phyloP scores from a whole-genome alignment of 1,140 invertebrate genomes.

The Apis dorsata region DNA sequence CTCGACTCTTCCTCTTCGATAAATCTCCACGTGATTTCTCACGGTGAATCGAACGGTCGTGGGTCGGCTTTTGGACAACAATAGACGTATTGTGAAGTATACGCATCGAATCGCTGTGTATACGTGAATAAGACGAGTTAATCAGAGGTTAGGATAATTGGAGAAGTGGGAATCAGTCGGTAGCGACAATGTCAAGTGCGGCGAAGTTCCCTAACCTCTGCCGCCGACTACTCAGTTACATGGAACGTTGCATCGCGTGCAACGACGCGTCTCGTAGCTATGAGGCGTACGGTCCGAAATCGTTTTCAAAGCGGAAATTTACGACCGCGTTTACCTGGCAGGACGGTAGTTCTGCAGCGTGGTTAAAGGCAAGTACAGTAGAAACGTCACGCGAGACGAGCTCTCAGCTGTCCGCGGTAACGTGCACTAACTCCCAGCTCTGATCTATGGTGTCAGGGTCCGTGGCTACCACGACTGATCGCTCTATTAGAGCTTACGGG shows the following conservation, averaged over 20 bases:
- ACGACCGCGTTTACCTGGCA: constrained; percentile 9
- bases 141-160: background rate
- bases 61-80: background rate
- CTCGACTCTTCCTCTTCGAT: background rate
- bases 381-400: constrained; percentile 60
- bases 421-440: constrained; percentile 51
- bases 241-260: background rate
- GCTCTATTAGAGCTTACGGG: constrained; percentile 54
- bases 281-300: constrained; percentile 8
- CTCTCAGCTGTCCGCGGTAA: constrained; percentile 52
- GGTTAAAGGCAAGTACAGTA: constrained; percentile 22
- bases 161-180: background rate
- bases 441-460: constrained; percentile 59
- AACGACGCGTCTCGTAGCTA: background rate
- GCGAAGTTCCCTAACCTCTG: background rate
- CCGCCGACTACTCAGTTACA: too few relatives aligned
- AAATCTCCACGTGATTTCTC: constrained; percentile 47
- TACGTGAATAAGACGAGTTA: background rate
- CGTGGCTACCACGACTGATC: constrained; percentile 48
- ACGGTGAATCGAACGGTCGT: constrained; percentile 29
- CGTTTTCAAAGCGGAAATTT: constrained; percentile 32
- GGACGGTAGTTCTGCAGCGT: constrained; percentile 32
- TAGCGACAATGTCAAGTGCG: background rate
- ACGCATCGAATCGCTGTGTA: background rate
- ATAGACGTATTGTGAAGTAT: background rate